phyloP scores from a whole-genome alignment of 2,888 invertebrate species.

The Colostygia pectinataria region DNA sequence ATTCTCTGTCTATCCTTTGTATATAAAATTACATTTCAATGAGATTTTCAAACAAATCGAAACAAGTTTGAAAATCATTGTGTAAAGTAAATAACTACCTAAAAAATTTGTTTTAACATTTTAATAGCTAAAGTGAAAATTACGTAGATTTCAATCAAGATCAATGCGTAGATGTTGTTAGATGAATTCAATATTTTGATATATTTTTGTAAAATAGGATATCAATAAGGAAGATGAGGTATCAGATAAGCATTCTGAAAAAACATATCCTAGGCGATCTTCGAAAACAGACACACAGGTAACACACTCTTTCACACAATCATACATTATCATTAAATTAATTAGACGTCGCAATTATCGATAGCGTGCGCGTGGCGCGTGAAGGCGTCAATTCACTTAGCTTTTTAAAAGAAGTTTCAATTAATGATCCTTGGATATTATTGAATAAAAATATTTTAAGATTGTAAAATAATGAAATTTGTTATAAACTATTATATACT shows the following conservation, averaged over 20 bases:
- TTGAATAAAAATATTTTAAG: too few relatives aligned
- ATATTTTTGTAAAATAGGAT: conserved; percentile 72
- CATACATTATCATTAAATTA: conserved; percentile 16
- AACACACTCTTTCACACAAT: conserved; percentile 43
- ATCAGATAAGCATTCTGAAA: conserved; percentile 68
- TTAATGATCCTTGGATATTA: too few relatives aligned
- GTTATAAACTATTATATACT: conserved; percentile 29
- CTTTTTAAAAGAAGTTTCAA: too few relatives aligned
- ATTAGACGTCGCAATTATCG: too few relatives aligned
- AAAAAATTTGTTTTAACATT: conserved; percentile 17
- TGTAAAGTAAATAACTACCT: conserved; percentile 58
- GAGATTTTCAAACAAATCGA: conserved; percentile 45
- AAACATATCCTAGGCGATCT: conserved; percentile 70
- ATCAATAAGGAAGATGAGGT: conserved; percentile 61
- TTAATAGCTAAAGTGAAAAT: conserved; percentile 11
- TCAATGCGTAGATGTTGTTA: too few relatives aligned
- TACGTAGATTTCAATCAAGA: not conserved
- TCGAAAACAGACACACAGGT: conserved; percentile 67
- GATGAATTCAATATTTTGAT: conserved; percentile 4
- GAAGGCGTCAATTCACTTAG: too few relatives aligned
- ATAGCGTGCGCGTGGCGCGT: too few relatives aligned
- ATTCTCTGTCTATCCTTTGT: conserved; percentile 40
- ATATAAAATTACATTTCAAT: conserved; percentile 46
- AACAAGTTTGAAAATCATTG: conserved; percentile 45
- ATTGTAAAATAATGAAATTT: too few relatives aligned